These are phyloP conservation scores for Xestia rhomboidea DNA, from an alignment of 2,888 invertebrate genomes.

Conservation along the genomic window DNA sequence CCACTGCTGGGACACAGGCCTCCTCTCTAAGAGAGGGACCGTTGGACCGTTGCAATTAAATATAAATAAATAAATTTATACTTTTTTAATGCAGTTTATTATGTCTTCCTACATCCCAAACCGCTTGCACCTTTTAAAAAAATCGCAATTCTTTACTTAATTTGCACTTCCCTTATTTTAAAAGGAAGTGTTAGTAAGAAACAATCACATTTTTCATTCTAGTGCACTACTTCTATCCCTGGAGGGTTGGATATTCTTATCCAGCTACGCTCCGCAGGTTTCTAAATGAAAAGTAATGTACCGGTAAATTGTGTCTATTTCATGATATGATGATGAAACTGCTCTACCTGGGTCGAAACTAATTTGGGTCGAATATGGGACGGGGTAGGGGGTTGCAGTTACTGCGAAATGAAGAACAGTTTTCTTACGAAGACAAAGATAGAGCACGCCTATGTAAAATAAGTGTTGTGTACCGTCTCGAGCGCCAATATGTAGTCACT, in stretches of 20 bases:
- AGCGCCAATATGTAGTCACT: too few species aligned
- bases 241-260: neutral
- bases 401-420: constrained; percentile 23
- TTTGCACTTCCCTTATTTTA: neutral
- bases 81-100: neutral
- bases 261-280: constrained; percentile 20
- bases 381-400: constrained; percentile 3
- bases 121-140: neutral
- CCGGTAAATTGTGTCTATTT: constrained; percentile 42
- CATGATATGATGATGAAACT: constrained; percentile 22
- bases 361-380: constrained; percentile 39
- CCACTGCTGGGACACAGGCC: too few species aligned
- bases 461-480: neutral
- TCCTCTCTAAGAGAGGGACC: too few species aligned
- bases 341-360: constrained; percentile 33
- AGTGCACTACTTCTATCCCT: neutral
- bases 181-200: neutral
- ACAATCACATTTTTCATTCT: constrained; percentile 11
- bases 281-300: constrained; percentile 31
- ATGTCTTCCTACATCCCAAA: neutral
- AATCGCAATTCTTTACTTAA: too few species aligned
- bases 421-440: constrained; percentile 38
- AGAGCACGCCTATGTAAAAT: constrained; percentile 38
- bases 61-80: too few species aligned
- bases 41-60: too few species aligned